Base-by-base conservation (phyloP, 2,888 invertebrate genomes). In the Liopterus haemorrhoidalis region DNA sequence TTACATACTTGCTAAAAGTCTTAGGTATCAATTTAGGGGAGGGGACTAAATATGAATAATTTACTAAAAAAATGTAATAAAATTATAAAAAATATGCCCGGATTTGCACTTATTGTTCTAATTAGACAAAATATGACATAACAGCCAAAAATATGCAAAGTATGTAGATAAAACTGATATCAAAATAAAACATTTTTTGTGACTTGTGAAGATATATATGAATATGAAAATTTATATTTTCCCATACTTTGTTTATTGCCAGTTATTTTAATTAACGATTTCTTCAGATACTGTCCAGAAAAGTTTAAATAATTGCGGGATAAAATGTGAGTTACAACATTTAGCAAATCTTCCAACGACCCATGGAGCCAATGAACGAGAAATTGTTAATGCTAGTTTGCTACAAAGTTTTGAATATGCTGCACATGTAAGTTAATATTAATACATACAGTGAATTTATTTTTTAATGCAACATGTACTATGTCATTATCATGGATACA, bases 301-400 rank as follows among this genome's bases (percentile, higher is more conserved):
- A 24, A 39, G 39, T 6, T 45, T 45, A 25, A 25, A 38, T 19
- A 45, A 45, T 27, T 45, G 45, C 18, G 25, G 22, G 12, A 14
- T 45, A 4, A 32, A 39, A 19, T 45, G 45, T 20, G 45, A 45
- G 18, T 11, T 39, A 20, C 12, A 12, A 24, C 19, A 45, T 20
- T 19, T 45, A 27, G 39, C 37, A 6, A 6, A 20, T 8, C 20
- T 45, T 12, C 25, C 45, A 4, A 15, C 8, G 9, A 33, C 25
- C 32, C 39, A 39, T 38, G 45, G 45, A 9, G 45, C 45, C 6
- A 45, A 45, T 27, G 45, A 45, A 32, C 5, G 24, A 8, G 15
- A 45, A 39, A 45, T 45, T 45, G 45, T 45, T 5, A 38, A 45
- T 24, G 33, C 38, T 15, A 45, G 45, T 15, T 45, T 45, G 11